Conservation (phyloP, 1,140 invertebrate genomes). For the Theocolax elegans region DNA sequence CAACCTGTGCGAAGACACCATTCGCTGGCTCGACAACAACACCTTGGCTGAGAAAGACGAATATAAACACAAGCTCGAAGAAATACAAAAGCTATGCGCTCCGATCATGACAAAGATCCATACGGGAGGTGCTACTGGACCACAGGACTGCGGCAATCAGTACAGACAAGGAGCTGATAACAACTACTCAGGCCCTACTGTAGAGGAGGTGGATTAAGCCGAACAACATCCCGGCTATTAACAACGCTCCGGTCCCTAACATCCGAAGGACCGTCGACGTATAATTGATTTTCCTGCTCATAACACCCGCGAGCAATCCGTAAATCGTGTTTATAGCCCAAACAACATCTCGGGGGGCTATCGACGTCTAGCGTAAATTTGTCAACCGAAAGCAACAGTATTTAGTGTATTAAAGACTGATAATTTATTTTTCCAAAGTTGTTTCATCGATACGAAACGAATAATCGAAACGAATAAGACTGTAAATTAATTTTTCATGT, state of each 20-base stretch:
- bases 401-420: conserved; percentile 22
- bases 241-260: background rate
- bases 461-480: background rate
- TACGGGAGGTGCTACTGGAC: conserved; percentile 61
- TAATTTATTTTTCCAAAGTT: conserved; percentile 3
- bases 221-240: conserved; percentile 35
- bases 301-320: conserved; percentile 21
- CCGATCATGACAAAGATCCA: conserved; percentile 84
- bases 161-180: conserved; percentile 40
- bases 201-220: conserved; percentile 73
- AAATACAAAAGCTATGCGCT: conserved; percentile 76
- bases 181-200: conserved; percentile 67
- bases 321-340: too few species aligned
- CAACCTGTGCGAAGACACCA: conserved; percentile 63
- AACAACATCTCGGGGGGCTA: too few species aligned
- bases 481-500: conserved; percentile 24
- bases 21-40: conserved; percentile 73
- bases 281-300: conserved; percentile 10
- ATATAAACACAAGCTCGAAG: conserved; percentile 79
- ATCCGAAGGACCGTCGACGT: background rate
- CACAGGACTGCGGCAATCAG: conserved; percentile 51
- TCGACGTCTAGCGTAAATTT: background rate
- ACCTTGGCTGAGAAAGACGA: conserved; percentile 81
- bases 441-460: conserved; percentile 9
- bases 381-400: background rate